These are phyloP conservation scores for Bhutanitis thaidina DNA, from an alignment of 2,888 invertebrate species.

Conservation along the genomic window DNA sequence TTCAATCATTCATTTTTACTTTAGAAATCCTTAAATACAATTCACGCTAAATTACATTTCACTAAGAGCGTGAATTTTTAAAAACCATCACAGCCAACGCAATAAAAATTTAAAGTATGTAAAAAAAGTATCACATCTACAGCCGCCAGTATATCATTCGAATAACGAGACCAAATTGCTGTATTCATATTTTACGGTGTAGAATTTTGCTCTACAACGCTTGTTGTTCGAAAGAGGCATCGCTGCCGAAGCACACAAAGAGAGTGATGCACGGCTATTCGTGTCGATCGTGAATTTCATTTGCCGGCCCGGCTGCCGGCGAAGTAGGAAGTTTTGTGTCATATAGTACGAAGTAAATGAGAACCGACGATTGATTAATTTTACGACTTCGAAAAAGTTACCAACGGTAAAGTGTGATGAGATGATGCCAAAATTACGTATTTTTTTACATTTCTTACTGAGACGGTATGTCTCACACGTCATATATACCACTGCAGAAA, in stretches of 20 bases:
- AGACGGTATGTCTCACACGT: no score
- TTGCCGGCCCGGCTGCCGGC: constrained; percentile 48
- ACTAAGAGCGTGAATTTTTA: constrained; percentile 5
- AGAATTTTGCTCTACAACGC: constrained; percentile 40
- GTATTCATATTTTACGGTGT: constrained; percentile 33
- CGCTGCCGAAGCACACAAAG: constrained; percentile 57
- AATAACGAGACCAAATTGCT: constrained; percentile 30
- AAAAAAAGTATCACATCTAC: constrained; percentile 29
- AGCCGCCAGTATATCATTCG: constrained; percentile 23
- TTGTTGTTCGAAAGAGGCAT: constrained; percentile 45
- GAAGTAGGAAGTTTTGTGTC: constrained; percentile 47
- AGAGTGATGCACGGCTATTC: constrained; percentile 56
- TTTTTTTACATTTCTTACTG: no score
- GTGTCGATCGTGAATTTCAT: constrained; percentile 69
- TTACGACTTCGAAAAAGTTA: no score
- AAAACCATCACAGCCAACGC: constrained; percentile 1
- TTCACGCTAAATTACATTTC: constrained; percentile 3
- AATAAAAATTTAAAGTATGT: constrained; percentile 20
- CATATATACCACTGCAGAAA: no score
- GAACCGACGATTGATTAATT: no score
- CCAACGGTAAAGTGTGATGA: no score
- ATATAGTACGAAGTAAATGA: constrained; percentile 32
- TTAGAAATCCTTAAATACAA: background rate
- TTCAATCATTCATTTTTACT: no score
- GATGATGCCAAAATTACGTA: no score